A percentile compares a stretch with the other conserved stretches of the same genome.
phyloP scores from a whole-genome alignment of 2,797 vertebrate species.

The Mormyrus hasselquistii region DNA sequence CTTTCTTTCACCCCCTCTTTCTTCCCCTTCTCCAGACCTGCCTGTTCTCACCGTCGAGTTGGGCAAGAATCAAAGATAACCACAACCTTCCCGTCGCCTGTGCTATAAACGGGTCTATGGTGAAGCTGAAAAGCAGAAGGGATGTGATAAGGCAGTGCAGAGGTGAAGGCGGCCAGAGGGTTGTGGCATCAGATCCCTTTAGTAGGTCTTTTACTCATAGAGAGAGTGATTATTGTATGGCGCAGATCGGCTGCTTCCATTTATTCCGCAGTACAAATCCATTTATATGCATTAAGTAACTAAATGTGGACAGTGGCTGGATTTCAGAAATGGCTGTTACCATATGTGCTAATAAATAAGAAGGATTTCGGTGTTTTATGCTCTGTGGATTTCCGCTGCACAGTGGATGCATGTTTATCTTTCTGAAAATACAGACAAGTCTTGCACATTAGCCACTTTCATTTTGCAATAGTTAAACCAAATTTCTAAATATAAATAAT shows the following conservation, averaged over 20 bases:
- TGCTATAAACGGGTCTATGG: background rate
- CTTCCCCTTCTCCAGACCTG: background rate
- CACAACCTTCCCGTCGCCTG: background rate
- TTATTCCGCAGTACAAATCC: background rate
- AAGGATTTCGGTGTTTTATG: background rate
- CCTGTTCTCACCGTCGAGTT: background rate
- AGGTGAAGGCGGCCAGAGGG: background rate
- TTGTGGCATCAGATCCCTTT: background rate
- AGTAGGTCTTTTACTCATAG: background rate
- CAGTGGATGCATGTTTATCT: background rate
- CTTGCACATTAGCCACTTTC: background rate
- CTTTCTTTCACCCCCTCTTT: background rate
- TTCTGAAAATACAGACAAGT: background rate
- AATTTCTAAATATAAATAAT: background rate
- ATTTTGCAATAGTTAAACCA: background rate
- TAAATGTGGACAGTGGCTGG: background rate
- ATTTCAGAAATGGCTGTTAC: background rate
- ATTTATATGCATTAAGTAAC: background rate
- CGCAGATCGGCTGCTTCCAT: background rate
- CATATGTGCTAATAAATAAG: background rate
- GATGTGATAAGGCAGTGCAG: background rate
- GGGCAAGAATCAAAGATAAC: conserved; percentile 20
- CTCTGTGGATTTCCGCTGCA: background rate
- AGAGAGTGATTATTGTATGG: background rate
- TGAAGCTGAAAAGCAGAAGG: conserved; percentile 9